Evolutionary conservation across 2,888 invertebrate species (phyloP).

Genomic region (Drosophila affinis): DNA sequence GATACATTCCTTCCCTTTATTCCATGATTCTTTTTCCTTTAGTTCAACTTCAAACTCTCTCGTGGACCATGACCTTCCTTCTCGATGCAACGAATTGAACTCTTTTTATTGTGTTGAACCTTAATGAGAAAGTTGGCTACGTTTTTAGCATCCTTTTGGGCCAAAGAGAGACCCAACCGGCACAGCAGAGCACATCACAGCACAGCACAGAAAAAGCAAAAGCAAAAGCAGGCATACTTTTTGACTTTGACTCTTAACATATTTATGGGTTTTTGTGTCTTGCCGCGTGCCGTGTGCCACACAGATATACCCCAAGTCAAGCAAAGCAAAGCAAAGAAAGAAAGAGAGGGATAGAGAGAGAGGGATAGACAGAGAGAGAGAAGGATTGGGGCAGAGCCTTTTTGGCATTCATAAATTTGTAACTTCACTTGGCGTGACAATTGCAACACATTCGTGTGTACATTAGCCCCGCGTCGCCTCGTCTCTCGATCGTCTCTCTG

Average conservation of each 20-base stretch:
- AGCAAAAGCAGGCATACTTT: conserved; percentile 40
- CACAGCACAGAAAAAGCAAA: no score
- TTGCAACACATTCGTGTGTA: conserved; percentile 81
- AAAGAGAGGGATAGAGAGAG: not conserved
- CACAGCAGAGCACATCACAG: no score
- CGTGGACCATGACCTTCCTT: conserved; percentile 57
- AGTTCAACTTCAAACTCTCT: not conserved
- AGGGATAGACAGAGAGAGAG: conserved; percentile 1
- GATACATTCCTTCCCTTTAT: not conserved
- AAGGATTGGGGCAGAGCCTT: conserved; percentile 37
- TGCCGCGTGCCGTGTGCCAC: conserved; percentile 71
- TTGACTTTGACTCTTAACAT: conserved; percentile 80
- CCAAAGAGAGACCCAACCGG: no score
- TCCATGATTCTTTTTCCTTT: not conserved
- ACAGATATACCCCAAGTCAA: conserved; percentile 22
- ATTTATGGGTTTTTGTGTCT: conserved; percentile 75
- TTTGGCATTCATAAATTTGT: conserved; percentile 83
- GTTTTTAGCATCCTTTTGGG: conserved; percentile 2
- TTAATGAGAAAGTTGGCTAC: conserved; percentile 71
- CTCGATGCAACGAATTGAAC: conserved; percentile 57
- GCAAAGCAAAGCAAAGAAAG: not conserved
- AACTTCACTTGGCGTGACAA: conserved; percentile 83
- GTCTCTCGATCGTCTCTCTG: conserved; percentile 63
- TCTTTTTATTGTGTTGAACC: conserved; percentile 33
- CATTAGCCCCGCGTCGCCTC: conserved; percentile 63